A percentile compares a stretch with the other conserved stretches of the same genome.
Evolutionary conservation across 2,888 invertebrate species (phyloP).

Genomic region (Esperia sulphurella): DNA sequence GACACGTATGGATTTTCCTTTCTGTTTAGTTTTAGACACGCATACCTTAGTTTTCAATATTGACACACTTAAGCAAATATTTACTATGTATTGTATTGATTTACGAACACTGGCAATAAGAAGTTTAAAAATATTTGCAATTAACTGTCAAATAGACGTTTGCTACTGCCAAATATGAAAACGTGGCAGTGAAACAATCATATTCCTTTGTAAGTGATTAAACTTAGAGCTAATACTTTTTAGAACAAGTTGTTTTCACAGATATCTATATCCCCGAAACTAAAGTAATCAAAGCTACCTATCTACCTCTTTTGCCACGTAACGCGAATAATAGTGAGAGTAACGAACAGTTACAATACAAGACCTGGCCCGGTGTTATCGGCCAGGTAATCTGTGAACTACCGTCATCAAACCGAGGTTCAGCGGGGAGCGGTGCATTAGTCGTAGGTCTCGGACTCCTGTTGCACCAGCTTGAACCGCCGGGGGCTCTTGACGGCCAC

Average conservation of each 20-base stretch:
- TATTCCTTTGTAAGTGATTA: neutral
- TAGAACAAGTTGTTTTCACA: too few species aligned
- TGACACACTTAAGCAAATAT: too few species aligned
- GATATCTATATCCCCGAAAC: neutral
- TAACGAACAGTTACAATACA: neutral
- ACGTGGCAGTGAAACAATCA: constrained; percentile 8
- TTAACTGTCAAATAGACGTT: too few species aligned
- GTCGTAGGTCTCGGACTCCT: constrained; percentile 94
- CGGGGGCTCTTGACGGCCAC: constrained; percentile 91
- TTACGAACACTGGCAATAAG: too few species aligned
- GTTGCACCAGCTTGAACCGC: constrained; percentile 92
- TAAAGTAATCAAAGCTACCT: constrained; percentile 6
- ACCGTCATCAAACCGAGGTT: too few species aligned
- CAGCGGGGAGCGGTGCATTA: constrained; percentile 57
- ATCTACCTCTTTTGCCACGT: constrained; percentile 2
- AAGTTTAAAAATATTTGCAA: too few species aligned
- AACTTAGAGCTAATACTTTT: neutral
- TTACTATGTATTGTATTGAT: too few species aligned
- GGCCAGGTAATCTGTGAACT: too few species aligned
- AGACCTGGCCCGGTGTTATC: too few species aligned
- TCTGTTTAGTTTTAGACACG: too few species aligned
- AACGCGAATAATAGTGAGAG: neutral
- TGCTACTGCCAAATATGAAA: constrained; percentile 1
- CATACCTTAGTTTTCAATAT: neutral
- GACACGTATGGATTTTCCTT: too few species aligned